phyloP scores from a whole-genome alignment of 92 coral and sea anemone species.

The Porites lobata region DNA sequence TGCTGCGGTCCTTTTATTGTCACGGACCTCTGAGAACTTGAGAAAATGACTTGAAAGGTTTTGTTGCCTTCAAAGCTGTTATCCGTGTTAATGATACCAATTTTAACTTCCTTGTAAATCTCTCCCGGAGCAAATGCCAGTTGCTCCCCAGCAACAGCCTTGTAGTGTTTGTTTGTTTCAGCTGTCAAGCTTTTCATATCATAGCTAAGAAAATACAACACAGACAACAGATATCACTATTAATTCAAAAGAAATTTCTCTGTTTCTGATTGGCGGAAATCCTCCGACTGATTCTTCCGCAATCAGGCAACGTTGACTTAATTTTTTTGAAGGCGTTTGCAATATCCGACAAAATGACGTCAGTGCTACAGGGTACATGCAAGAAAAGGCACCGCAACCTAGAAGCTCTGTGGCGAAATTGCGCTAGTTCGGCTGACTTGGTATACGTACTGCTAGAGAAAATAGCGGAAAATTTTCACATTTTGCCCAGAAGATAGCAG shows the following conservation, averaged over 20 bases:
- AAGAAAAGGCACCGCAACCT: too few relatives aligned
- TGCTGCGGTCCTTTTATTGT: neutral
- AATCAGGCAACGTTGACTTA: too few relatives aligned
- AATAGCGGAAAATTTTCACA: too few relatives aligned
- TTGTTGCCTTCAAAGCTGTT: conserved; percentile 4
- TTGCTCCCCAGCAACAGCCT: neutral
- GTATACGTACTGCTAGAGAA: too few relatives aligned
- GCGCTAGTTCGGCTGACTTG: too few relatives aligned
- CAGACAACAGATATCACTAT: neutral
- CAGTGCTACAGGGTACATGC: too few relatives aligned
- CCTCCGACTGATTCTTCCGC: too few relatives aligned
- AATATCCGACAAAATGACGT: too few relatives aligned
- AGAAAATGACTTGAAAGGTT: neutral
- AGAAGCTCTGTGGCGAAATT: too few relatives aligned
- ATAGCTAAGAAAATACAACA: neutral
- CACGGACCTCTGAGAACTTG: neutral
- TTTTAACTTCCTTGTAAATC: conserved; percentile 5
- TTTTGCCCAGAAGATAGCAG: too few relatives aligned
- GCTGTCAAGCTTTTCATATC: conserved; percentile 6
- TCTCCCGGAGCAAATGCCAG: conserved; percentile 18
- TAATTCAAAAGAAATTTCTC: too few relatives aligned
- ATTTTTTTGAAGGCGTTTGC: too few relatives aligned
- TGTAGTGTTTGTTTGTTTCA: neutral
- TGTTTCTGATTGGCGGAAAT: neutral
- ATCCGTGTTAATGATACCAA: neutral